phyloP scores from a whole-genome alignment of 35 echinoderm and acorn worm genomes.

The Apostichopus japonicus region DNA sequence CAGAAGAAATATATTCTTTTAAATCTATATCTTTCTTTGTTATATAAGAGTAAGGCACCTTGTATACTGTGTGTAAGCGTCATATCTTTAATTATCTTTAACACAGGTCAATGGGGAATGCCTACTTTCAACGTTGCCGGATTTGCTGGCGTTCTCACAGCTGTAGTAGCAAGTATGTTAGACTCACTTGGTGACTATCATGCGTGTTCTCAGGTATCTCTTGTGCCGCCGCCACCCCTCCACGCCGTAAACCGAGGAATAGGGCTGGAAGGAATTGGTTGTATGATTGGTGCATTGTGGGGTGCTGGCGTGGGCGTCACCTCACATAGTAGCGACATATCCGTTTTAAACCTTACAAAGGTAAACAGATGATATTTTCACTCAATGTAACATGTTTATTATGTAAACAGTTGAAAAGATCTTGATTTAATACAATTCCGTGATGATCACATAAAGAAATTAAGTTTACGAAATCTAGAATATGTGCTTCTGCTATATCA shows the following conservation, averaged over 20 bases:
- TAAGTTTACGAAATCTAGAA: no score
- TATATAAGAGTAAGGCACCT: no score
- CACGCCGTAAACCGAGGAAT: slow-evolving; percentile 74
- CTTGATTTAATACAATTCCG: no score
- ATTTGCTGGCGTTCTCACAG: slow-evolving; percentile 46
- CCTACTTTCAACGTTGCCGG: slow-evolving; percentile 14
- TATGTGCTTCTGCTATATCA: no score
- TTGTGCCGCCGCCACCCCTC: slow-evolving; percentile 57
- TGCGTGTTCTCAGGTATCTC: slow-evolving; percentile 57
- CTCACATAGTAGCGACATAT: slow-evolving; percentile 57
- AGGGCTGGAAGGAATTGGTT: slow-evolving; percentile 62
- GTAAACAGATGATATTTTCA: not conserved
- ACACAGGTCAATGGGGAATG: slow-evolving; percentile 61
- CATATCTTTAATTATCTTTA: not conserved
- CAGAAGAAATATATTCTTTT: no score
- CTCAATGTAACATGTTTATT: no score
- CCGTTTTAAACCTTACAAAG: slow-evolving; percentile 60
- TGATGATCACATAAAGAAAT: no score
- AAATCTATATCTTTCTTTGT: no score
- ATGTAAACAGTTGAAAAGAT: no score
- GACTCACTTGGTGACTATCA: slow-evolving; percentile 80
- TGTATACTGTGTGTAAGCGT: no score
- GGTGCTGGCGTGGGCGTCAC: slow-evolving; percentile 48
- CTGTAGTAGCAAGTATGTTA: slow-evolving; percentile 38
- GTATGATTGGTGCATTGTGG: slow-evolving; percentile 56